Evolutionary conservation across 2,113 vertebrate genomes (phyloP).

Genomic region (Eonycteris spelaea): DNA sequence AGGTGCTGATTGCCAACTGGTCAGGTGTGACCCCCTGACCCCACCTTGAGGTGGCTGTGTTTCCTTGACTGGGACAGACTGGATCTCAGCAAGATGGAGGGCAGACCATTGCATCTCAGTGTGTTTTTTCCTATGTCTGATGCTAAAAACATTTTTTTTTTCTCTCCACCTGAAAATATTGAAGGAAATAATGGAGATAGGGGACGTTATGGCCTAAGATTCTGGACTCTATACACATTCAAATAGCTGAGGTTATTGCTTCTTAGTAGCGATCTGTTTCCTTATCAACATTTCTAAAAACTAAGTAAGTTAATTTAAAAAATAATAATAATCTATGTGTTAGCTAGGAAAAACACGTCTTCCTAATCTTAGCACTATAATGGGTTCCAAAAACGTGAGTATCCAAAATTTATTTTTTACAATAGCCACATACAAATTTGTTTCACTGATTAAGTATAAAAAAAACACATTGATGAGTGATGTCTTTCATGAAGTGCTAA

Average conservation of each 20-base stretch:
- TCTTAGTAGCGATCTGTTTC: not conserved
- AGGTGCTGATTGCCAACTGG: not conserved
- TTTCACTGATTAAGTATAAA: not conserved
- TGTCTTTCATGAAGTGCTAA: not conserved
- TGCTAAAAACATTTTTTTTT: not conserved
- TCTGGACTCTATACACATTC: not conserved
- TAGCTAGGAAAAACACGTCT: not conserved
- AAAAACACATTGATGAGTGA: not conserved
- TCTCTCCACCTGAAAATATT: not conserved
- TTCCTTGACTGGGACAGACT: not conserved
- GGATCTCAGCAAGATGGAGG: not conserved
- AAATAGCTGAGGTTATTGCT: not conserved
- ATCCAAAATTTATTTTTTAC: not conserved
- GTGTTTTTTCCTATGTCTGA: not conserved
- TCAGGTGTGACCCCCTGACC: not conserved
- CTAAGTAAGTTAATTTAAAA: not conserved
- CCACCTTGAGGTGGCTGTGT: fast-evolving
- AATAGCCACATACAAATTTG: not conserved
- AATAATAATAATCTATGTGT: not conserved
- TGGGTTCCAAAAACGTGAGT: not conserved
- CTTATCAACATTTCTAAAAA: not conserved
- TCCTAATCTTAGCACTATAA: not conserved
- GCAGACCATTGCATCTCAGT: not conserved
- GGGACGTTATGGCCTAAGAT: not conserved
- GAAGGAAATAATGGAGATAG: not conserved